Evolutionary conservation across 92 coral and sea anemone genomes (phyloP), one percentile per base, ranked within the genome.

Genomic region (Metridium senile): DNA sequence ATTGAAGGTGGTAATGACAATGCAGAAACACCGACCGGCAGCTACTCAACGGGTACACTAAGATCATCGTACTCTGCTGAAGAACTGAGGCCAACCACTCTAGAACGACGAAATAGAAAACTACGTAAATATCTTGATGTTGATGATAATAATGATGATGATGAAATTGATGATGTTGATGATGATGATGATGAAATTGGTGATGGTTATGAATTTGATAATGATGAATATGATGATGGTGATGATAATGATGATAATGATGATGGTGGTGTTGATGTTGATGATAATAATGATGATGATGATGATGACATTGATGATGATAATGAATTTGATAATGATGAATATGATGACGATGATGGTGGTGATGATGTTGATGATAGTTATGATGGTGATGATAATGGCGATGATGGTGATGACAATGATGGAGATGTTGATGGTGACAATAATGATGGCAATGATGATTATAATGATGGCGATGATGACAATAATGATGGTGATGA

Each of bases 51-150:
- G 34, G 62, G 67, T 2, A 78, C 91, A 0, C 28, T 88, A 46
- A 68, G 93, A 33, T 71, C 84, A 45, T 71, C 93, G 1, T 88
- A 84, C 66, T 88, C 89, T 0, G 93, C 93, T n/a, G 93, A 88
- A 51, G 89, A 88, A 47, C 71, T 88, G 18, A 72, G 84, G 25
- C 26, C 72, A 0, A 47, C 26, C 35, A 87, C 91, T 0, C 26
- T 82, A 29, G 91, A 87, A 63, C 75, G 84, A 19, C 54, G 74
- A 19, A 53, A 26, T 31, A 74, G 69, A 2, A 74, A 76, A 49
- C 69, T 68, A 82, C 87, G 87, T 87, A 52, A 46, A 72, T 47
- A 21, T 54, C n/a, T 3, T 20, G 26, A 11, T 10, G 9, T 17
- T 29, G 71, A 66, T 29, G 11, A 33, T 18, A 31, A 20, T 66